Conservation (phyloP, 2,113 vertebrate species). For the Malurus elegans region DNA sequence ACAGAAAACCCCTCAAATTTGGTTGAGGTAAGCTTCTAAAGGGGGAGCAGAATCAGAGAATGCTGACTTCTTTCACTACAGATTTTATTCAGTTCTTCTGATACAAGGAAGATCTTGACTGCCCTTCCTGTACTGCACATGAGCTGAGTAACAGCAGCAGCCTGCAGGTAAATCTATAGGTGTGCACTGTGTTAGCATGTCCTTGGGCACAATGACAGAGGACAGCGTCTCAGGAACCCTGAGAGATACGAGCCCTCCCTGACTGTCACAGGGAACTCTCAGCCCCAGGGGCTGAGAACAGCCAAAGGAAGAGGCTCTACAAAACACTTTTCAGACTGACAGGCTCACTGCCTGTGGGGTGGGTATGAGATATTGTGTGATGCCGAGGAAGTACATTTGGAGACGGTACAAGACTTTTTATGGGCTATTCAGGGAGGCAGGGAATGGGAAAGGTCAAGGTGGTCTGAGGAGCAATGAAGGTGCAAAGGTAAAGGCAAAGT, state of each 20-base stretch:
- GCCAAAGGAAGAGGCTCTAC: background rate
- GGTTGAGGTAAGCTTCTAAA: background rate
- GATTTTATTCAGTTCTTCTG: background rate
- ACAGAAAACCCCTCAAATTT: background rate
- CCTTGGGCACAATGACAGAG: background rate
- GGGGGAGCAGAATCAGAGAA: background rate
- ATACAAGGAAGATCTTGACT: background rate
- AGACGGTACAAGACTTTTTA: background rate
- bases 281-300: background rate
- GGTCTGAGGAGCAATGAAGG: background rate
- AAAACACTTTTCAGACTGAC: background rate
- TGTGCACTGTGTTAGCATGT: background rate
- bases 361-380: background rate
- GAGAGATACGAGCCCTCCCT: background rate
- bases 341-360: background rate
- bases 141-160: background rate
- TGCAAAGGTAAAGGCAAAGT: background rate
- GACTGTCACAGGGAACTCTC: background rate
- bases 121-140: rapidly evolving
- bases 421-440: background rate
- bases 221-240: background rate
- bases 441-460: background rate
- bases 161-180: background rate
- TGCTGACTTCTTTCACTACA: background rate
- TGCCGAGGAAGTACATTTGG: background rate